Evolutionary conservation across 2,888 invertebrate species (phyloP).

Genomic region (Stenotaenia linearis): DNA sequence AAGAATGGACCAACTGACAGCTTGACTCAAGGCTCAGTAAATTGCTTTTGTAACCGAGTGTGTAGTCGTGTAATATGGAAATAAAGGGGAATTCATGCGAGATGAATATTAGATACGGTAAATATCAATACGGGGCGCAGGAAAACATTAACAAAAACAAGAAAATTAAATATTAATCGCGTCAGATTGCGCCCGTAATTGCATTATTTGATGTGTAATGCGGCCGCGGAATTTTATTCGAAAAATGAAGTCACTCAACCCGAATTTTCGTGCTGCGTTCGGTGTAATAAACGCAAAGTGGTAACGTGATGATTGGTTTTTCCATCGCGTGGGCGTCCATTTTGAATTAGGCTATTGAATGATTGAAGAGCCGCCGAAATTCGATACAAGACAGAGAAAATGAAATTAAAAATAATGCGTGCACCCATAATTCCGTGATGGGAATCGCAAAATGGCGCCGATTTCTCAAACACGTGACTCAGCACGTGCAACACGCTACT

Average conservation of each 20-base stretch:
- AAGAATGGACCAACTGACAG: constrained; percentile 15
- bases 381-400: neutral
- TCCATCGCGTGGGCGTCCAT: neutral
- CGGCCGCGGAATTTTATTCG: too few species aligned
- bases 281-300: neutral
- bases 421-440: constrained; percentile 13
- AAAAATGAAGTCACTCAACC: neutral
- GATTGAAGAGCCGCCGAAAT: constrained; percentile 8
- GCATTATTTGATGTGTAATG: too few species aligned
- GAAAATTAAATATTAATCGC: neutral
- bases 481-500: constrained; percentile 8
- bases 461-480: neutral
- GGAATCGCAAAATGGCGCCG: neutral
- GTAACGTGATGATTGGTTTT: neutral
- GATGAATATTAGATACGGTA: neutral
- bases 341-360: constrained; percentile 2
- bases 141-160: neutral
- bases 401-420: constrained; percentile 10
- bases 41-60: neutral
- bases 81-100: neutral
- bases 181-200: neutral
- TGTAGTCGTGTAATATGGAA: neutral
- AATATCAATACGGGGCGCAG: neutral
- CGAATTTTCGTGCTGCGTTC: neutral
- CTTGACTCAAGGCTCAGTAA: neutral